Evolutionary conservation across 2,888 invertebrate species (phyloP).

Genomic region (Baronia brevicornis): DNA sequence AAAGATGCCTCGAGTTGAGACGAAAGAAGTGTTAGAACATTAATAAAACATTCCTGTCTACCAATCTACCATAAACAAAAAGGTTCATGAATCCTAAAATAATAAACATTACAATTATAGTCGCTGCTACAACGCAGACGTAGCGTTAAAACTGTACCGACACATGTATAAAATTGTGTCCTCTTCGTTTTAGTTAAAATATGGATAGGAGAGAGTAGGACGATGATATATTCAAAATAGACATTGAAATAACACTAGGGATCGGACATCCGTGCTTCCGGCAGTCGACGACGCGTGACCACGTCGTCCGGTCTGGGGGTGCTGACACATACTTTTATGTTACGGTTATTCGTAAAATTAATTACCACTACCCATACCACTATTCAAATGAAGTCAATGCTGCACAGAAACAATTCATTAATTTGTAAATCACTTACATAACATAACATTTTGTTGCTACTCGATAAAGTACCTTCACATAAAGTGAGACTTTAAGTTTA

Average conservation of each 20-base stretch:
- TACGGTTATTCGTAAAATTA: conserved; percentile 14
- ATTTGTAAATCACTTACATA: too few relatives aligned
- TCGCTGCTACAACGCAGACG: too few relatives aligned
- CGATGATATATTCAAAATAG: conserved; percentile 15
- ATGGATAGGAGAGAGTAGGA: conserved; percentile 16
- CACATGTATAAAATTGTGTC: too few relatives aligned
- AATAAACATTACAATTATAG: too few relatives aligned
- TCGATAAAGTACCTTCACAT: too few relatives aligned
- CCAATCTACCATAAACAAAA: conserved; percentile 10
- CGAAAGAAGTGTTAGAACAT: conserved; percentile 5
- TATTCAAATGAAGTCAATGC: not conserved
- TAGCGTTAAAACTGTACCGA: too few relatives aligned
- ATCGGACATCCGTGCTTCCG: conserved; percentile 68
- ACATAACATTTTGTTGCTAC: too few relatives aligned
- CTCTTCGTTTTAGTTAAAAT: conserved; percentile 1
- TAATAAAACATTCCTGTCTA: not conserved
- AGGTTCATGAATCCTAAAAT: conserved; percentile 7
- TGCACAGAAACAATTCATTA: not conserved
- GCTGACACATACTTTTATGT: conserved; percentile 35
- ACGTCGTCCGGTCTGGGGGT: conserved; percentile 51
- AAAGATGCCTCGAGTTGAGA: too few relatives aligned
- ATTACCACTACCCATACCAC: not conserved
- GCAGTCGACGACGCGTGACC: conserved; percentile 55
- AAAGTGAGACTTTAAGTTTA: too few relatives aligned
- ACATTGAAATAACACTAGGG: conserved; percentile 26